Base-by-base conservation (phyloP, 2,113 vertebrate genomes). In the Galbula dea region DNA sequence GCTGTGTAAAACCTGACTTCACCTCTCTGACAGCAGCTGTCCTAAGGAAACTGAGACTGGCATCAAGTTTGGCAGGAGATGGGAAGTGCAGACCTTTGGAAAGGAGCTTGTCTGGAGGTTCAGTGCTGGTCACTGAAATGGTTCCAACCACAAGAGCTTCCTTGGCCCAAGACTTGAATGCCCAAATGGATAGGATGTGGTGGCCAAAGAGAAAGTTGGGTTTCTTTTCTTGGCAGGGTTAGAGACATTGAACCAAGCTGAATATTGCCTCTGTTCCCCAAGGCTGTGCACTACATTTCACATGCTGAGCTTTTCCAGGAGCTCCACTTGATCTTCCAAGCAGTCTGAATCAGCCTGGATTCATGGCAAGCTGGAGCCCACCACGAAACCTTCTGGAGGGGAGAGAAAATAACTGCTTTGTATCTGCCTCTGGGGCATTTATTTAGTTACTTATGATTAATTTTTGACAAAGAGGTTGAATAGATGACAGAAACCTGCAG, bases 161-260 rank as follows among this genome's bases (percentile, higher is more conserved):
- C 54, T 68, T n/a, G 30, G 41, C 23, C 37, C 26, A 37, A 62
- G 74, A 21, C 34, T 66, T 76, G 3, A 26, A n/a, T n/a, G n/a
- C n/a, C n/a, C n/a, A n/a, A n/a, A n/a, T 21, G 1, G 11, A 5
- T 27, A 58, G 37, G 48, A 39, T 74, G 81, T 69, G 7, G 15
- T 3, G 27, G 2, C 41, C 58, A 58, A 69, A n/a, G 74, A 80
- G 67, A 83, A 79, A 94, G 72, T 8, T 6, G 55, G 2, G 46
- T 22, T 93, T 51, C 95, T 96, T 86, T 86, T 85, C 95, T 93
- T 91, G 82, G 93, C n/a, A 10, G 41, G 3, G 36, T 30, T 71
- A 67, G 59, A 89, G 89, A 55, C 87, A 26, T 49, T 12, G 75
- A 77, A 75, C 83, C 79, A 63, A 79, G 85, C 43, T 71, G 93